These are phyloP conservation scores for Gastrophysa polygoni DNA, from an alignment of 2,888 invertebrate species.

Conservation along the genomic window DNA sequence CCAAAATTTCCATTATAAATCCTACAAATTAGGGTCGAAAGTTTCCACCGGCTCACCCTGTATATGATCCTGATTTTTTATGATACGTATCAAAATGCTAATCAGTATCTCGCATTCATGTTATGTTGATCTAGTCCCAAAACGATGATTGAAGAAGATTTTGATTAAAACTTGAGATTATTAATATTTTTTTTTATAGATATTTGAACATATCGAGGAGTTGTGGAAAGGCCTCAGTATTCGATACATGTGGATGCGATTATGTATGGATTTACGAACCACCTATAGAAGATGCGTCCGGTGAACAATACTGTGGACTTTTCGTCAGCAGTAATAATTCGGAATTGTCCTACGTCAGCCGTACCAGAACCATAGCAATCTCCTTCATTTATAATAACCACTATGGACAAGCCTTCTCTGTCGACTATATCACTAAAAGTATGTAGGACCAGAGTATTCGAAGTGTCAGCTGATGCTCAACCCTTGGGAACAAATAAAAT, in stretches of 20 bases:
- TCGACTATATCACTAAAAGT: constrained; percentile 71
- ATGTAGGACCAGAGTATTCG: too few relatives aligned
- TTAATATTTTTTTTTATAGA: constrained; percentile 36
- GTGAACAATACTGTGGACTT: constrained; percentile 66
- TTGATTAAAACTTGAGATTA: too few relatives aligned
- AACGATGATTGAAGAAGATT: too few relatives aligned
- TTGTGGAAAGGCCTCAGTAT: constrained; percentile 46
- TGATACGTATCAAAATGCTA: too few relatives aligned
- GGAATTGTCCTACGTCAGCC: constrained; percentile 62
- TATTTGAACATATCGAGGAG: constrained; percentile 52
- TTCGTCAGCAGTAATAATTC: constrained; percentile 46
- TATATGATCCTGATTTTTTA: too few relatives aligned
- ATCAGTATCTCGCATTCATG: too few relatives aligned
- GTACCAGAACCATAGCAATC: constrained; percentile 65
- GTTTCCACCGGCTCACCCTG: too few relatives aligned
- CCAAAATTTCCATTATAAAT: too few relatives aligned
- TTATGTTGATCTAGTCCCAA: too few relatives aligned
- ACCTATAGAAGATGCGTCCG: constrained; percentile 66
- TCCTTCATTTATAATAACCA: constrained; percentile 65
- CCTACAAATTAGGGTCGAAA: too few relatives aligned
- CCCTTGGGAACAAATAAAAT: too few relatives aligned
- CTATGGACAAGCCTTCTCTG: constrained; percentile 66
- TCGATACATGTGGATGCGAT: constrained; percentile 61
- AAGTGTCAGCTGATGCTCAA: too few relatives aligned
- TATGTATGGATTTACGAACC: constrained; percentile 71